Conservation (phyloP, 2,797 vertebrate species). For the Pseudomugil tenellus region DNA sequence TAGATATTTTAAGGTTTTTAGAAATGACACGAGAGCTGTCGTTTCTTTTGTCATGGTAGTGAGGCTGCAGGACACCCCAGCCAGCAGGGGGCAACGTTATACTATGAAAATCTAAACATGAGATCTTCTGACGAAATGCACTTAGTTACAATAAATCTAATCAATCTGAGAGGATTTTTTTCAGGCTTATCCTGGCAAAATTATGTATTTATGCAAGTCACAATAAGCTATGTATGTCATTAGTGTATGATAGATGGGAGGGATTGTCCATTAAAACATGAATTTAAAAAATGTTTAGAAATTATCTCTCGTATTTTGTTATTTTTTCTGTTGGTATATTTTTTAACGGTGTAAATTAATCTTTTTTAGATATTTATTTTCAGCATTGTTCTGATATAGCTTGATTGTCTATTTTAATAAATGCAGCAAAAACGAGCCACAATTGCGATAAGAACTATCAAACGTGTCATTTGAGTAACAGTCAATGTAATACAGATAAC, state of each 20-base stretch:
- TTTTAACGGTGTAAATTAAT: not conserved
- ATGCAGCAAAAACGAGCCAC: not conserved
- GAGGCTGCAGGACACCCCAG: not conserved
- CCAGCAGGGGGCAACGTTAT: constrained; percentile 46
- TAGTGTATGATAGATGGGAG: not conserved
- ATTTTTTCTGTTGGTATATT: not conserved
- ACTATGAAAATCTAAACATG: not conserved
- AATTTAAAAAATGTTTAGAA: not conserved
- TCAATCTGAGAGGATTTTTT: not conserved
- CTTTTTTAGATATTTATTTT: not conserved
- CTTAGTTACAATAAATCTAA: not conserved
- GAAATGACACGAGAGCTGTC: not conserved
- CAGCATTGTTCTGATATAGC: not conserved
- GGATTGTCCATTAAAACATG: not conserved
- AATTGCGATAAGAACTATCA: not conserved
- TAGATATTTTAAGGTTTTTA: not conserved
- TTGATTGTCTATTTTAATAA: not conserved
- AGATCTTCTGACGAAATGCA: not conserved
- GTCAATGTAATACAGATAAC: not conserved
- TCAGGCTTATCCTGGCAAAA: not conserved
- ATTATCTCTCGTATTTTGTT: not conserved
- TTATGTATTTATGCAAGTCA: not conserved
- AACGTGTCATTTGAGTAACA: not conserved
- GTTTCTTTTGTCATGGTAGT: not conserved
- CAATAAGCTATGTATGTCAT: not conserved